Conservation (phyloP, 2,113 vertebrate genomes). For the Protomyctophum bolini region DNA sequence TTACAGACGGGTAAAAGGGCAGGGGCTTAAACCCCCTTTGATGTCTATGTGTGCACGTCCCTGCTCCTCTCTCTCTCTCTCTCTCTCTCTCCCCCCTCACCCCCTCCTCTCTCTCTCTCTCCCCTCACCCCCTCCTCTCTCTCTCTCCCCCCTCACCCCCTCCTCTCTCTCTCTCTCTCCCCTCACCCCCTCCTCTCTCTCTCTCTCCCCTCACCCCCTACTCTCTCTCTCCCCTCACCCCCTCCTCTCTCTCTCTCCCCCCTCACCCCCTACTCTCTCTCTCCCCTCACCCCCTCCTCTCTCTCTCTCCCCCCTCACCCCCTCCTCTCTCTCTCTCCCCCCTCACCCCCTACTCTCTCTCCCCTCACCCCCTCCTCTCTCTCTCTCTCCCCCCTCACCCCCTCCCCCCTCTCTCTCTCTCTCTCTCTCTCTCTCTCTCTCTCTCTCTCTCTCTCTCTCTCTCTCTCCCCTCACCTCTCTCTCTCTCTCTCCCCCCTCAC, state of each 20-base stretch:
- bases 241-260: slow-evolving; percentile 43
- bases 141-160: slow-evolving; percentile 33
- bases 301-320: no score
- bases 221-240: slow-evolving; percentile 30
- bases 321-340: slow-evolving; percentile 8
- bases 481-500: background rate
- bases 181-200: slow-evolving; percentile 44
- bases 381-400: slow-evolving; percentile 30
- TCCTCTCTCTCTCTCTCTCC: slow-evolving; percentile 34
- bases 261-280: no score
- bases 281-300: slow-evolving; percentile 32
- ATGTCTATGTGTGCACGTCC: no score
- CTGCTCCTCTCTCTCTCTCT: no score
- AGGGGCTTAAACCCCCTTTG: no score
- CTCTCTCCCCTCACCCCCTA: no score
- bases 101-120: slow-evolving; percentile 43
- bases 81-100: slow-evolving; percentile 35
- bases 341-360: slow-evolving; percentile 43
- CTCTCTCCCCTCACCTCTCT: background rate
- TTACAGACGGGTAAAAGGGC: no score
- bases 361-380: slow-evolving; percentile 60
- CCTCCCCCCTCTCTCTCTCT: slow-evolving; percentile 33
- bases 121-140: no score
- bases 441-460: slow-evolving; percentile 20
- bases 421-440: slow-evolving; percentile 19